Base-by-base conservation (phyloP, 2,888 invertebrate species). In the Gandaritis pyraliata region DNA sequence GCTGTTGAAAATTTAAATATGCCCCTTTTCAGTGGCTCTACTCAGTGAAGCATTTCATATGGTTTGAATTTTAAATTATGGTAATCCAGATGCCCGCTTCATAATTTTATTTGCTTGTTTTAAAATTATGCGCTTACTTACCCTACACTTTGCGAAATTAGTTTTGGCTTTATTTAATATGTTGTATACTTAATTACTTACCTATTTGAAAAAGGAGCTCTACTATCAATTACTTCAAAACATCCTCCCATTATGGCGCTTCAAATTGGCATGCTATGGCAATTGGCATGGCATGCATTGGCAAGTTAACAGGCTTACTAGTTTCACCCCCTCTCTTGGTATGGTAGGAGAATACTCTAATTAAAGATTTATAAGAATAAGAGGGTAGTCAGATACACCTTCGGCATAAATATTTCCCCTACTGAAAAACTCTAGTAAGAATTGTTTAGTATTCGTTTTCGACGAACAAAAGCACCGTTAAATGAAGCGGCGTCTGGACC, bases 11-110 rank as follows among this genome's bases (percentile, higher is more conserved):
- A 85, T 85, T 88, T 85, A 82, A 87, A 85, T 84, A 86, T 80
- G 81, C 80, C 79, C 76, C 79, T 77, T 83, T 85, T 82, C 78
- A 80, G 80, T 82, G 64, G 82, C 80, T 86, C 79, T 76, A 76
- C 70, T 78, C 81, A 75, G 78, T 82, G 79, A 81, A 83, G 81
- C 80, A 81, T 82, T 87, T 83, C 81, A 85, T 84, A 82, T 81
- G 81, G 81, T 81, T 83, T 85, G 83, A 81, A 87, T 87, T 86
- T 89, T 83, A 77, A 87, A 83, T 83, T 83, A 82, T 85, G 84
- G 76, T 85, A 87, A 85, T 85, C 82, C 77, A 69, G 75, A 75
- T 69, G 72, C 72, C 36, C 71, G 68, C 62, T 73, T 75, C 65
- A 70, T 75, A 74, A 75, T 74, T 73, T 1, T 74, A 74, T 77